Base-by-base conservation (phyloP, 53 echinoderm and acorn worm genomes). In the Echinarachnius parma region DNA sequence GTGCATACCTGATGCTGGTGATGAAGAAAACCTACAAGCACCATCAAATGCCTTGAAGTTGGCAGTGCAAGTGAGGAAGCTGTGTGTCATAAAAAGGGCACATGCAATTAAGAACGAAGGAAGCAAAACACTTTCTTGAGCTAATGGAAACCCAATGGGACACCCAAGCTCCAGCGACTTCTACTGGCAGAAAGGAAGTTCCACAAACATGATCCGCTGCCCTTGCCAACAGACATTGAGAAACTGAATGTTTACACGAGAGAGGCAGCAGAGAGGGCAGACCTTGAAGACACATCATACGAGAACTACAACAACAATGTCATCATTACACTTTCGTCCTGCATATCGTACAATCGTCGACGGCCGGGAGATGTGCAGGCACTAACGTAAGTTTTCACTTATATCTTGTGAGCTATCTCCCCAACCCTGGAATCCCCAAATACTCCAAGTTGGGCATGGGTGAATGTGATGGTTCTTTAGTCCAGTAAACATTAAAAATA, bases 181-280 rank as follows among this genome's bases (percentile, higher is more conserved):
- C 29, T 50, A 5, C 31, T 68, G 29, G 52, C 27, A n/a, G 69
- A 68, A 31, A 68, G 69, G 42, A 26, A 50, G 30, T 22, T 20
- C 31, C 16, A 27, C 30, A 28, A 47, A 29, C n/a, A 27, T 1
- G 31, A 29, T 28, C 69, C 69, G 14, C 36, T 68, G 2, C 52
- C 69, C 48, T 37, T 68, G 30, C 69, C 69, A n/a, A 21, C 20
- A 19, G 49, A 68, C 31, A 68, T 68, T 50, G 20, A 68, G 29
- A 68, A 26, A 50, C 21, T 68, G 29, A 50, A 3, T 29, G 42
- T 28, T 14, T 29, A 68, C 42, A 5, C 49, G 52, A 68, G 11
- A 50, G 52, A n/a, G 18, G 52, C 52, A 50, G 52, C 1, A 1
- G 52, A 1, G 52, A 50, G 52, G 52, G 52, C 52, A 50, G 52